phyloP scores from a whole-genome alignment of 2,113 vertebrate species.

The Myiopsitta monachus region DNA sequence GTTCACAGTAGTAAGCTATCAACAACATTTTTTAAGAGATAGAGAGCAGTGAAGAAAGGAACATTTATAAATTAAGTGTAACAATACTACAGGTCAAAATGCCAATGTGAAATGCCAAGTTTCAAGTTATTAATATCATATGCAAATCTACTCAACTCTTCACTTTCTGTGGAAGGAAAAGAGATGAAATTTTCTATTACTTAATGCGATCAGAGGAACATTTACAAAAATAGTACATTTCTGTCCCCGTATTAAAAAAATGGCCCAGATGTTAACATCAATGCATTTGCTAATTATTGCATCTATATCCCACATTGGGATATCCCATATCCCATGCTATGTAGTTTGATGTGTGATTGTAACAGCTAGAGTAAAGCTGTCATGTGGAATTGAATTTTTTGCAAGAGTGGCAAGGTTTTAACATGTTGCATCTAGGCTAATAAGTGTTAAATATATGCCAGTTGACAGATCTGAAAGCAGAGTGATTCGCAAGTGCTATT shows the following conservation, averaged over 20 bases:
- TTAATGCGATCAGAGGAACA: not conserved
- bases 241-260: not conserved
- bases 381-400: not conserved
- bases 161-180: not conserved
- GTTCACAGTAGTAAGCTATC: not conserved
- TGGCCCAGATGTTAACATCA: not conserved
- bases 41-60: not conserved
- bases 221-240: not conserved
- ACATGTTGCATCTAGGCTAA: not conserved
- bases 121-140: not conserved
- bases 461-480: not conserved
- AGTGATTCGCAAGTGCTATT: not conserved
- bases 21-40: not conserved
- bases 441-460: not conserved
- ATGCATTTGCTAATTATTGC: not conserved
- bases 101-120: not conserved
- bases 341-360: not conserved
- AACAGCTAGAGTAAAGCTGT: not conserved
- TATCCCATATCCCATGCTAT: fast-evolving
- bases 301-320: fast-evolving
- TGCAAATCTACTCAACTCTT: not conserved
- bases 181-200: not conserved
- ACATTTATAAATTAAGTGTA: not conserved
- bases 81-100: not conserved
- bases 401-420: not conserved